A percentile compares a stretch with the other conserved stretches of the same genome.
Evolutionary conservation across 1,140 invertebrate genomes (phyloP).

Genomic region (Lucilia sericata): DNA sequence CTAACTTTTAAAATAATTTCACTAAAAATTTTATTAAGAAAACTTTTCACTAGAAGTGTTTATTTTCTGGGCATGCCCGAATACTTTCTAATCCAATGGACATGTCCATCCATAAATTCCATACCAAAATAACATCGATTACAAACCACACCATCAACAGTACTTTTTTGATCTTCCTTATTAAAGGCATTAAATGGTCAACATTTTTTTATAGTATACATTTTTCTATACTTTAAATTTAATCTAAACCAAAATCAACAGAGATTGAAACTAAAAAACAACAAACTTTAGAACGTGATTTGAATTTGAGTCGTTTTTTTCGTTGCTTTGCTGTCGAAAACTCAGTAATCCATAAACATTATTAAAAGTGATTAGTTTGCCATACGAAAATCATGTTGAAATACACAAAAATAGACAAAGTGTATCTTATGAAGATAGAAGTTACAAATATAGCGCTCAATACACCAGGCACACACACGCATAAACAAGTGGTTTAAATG

Average conservation of each 20-base stretch:
- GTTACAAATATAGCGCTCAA: too few relatives aligned
- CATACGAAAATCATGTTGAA: constrained; percentile 11
- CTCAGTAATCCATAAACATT: constrained; percentile 10
- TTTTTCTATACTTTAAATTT: neutral
- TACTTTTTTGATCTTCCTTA: neutral
- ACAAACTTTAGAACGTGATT: neutral
- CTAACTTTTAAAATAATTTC: too few relatives aligned
- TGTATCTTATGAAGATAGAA: too few relatives aligned
- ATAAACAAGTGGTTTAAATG: neutral
- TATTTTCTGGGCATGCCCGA: too few relatives aligned
- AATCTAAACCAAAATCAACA: neutral
- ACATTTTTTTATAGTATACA: neutral
- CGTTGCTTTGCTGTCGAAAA: neutral
- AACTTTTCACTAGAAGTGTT: too few relatives aligned
- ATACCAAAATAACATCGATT: neutral
- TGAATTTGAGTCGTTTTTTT: neutral
- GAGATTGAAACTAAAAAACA: neutral
- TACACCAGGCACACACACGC: neutral
- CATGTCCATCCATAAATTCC: too few relatives aligned
- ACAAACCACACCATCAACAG: neutral
- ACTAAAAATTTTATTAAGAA: too few relatives aligned
- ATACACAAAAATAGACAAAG: neutral
- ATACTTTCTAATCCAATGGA: too few relatives aligned
- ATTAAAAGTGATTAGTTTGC: constrained; percentile 12
- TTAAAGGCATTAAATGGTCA: neutral